Percentiles rank a stretch among this genome's conserved stretches.
These are phyloP conservation scores for Ficedula albicollis DNA, from an alignment of 2,797 vertebrate genomes.

Conservation along the genomic window DNA sequence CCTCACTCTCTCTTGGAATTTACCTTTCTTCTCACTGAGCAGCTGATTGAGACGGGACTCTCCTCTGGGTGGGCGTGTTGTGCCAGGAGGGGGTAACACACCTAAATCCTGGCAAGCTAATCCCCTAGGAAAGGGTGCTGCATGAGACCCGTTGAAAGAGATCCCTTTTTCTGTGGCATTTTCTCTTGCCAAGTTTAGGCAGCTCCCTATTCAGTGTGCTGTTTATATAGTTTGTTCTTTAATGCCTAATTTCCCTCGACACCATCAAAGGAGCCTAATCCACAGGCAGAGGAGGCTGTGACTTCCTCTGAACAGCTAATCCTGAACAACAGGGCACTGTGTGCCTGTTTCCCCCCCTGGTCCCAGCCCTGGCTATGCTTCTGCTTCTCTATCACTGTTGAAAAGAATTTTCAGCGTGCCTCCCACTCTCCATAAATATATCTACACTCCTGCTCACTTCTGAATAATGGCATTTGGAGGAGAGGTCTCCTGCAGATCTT, in stretches of 20 bases:
- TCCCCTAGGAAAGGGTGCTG: fast-evolving
- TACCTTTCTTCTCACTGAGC: neutral
- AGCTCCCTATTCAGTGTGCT: neutral
- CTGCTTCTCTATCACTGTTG: neutral
- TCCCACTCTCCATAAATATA: conserved; percentile 1
- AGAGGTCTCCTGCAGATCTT: conserved; percentile 64
- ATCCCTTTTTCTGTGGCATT: neutral
- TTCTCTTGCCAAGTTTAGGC: neutral
- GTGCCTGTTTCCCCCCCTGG: fast-evolving
- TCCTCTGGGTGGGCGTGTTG: neutral
- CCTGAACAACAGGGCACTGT: too few species aligned
- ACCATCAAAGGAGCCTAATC: neutral
- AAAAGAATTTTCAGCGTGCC: neutral
- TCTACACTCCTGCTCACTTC: conserved; percentile 4
- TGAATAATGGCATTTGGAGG: conserved; percentile 63
- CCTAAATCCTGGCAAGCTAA: fast-evolving
- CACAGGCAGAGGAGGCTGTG: neutral
- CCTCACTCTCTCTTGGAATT: neutral
- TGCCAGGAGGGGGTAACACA: neutral
- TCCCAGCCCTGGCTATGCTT: neutral
- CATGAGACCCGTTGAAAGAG: neutral
- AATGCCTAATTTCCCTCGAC: neutral
- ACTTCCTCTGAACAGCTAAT: neutral
- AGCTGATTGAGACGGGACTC: neutral
- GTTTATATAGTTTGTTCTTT: neutral